phyloP scores from a whole-genome alignment of 2,888 invertebrate genomes.

The Cactoblastis cactorum region DNA sequence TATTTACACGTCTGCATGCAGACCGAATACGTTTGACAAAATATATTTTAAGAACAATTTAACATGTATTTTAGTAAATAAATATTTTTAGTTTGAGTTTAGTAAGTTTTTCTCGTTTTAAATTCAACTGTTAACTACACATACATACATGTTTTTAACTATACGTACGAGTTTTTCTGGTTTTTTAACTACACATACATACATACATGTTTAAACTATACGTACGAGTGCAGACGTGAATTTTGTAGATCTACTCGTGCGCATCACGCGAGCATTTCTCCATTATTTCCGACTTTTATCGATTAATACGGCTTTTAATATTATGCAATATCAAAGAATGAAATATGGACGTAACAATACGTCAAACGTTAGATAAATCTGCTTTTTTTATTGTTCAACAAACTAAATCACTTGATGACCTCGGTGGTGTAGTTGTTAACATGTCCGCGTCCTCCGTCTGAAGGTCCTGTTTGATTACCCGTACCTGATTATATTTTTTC shows the following conservation, averaged over 20 bases:
- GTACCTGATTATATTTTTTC: too few relatives aligned
- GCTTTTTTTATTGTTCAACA: too few relatives aligned
- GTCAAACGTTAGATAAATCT: too few relatives aligned
- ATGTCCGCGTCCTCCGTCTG: too few relatives aligned
- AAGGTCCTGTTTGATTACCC: too few relatives aligned
- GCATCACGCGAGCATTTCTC: slow-evolving; percentile 1
- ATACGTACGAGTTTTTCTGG: slow-evolving; percentile 2
- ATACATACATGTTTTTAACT: not conserved
- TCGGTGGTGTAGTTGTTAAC: too few relatives aligned
- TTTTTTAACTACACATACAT: too few relatives aligned
- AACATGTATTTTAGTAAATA: too few relatives aligned
- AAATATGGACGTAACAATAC: not conserved
- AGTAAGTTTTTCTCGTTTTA: not conserved
- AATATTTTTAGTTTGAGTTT: too few relatives aligned
- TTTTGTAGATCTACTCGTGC: not conserved
- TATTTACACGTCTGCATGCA: too few relatives aligned
- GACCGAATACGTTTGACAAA: not conserved
- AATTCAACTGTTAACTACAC: not conserved
- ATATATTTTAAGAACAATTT: too few relatives aligned
- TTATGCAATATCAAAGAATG: not conserved
- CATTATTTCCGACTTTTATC: slow-evolving; percentile 9
- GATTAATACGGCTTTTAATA: not conserved
- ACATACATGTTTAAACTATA: not conserved
- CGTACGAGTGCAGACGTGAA: slow-evolving; percentile 2
- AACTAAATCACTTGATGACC: too few relatives aligned